A percentile compares a stretch with the other conserved stretches of the same genome.
phyloP scores from a whole-genome alignment of 2,113 vertebrate species.

The Arenaria interpres region DNA sequence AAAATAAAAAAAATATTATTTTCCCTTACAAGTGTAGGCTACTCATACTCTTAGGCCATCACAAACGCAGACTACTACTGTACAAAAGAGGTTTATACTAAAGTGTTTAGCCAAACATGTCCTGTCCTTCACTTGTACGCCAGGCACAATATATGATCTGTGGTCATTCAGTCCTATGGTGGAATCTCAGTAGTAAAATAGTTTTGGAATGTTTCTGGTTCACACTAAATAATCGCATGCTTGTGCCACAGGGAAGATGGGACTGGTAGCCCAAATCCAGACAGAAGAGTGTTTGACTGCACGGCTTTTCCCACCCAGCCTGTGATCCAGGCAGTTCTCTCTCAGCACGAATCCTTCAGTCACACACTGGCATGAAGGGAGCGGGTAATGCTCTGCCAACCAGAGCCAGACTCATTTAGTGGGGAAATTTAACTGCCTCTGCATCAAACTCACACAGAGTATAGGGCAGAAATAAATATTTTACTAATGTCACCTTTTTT shows the following conservation, averaged over 20 bases:
- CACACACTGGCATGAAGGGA: fast-evolving
- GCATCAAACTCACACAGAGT: background rate
- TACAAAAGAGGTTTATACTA: background rate
- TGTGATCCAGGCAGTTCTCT: too few relatives aligned
- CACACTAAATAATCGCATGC: fast-evolving
- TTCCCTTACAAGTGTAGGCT: background rate
- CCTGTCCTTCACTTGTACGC: background rate
- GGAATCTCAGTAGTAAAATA: background rate
- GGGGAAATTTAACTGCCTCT: background rate
- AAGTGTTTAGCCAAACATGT: fast-evolving
- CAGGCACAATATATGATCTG: background rate
- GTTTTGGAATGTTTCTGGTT: background rate
- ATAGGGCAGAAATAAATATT: background rate
- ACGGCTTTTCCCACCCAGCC: background rate
- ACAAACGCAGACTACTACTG: background rate
- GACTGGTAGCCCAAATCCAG: background rate
- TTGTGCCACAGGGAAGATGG: too few relatives aligned
- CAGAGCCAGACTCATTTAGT: background rate
- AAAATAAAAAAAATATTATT: background rate
- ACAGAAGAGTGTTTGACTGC: background rate
- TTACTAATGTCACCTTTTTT: background rate
- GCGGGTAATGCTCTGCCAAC: background rate
- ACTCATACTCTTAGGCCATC: background rate
- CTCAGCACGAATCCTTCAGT: background rate
- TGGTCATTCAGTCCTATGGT: background rate